Conservation (phyloP, 2,888 invertebrate species). For the Watsonalla cultraria region DNA sequence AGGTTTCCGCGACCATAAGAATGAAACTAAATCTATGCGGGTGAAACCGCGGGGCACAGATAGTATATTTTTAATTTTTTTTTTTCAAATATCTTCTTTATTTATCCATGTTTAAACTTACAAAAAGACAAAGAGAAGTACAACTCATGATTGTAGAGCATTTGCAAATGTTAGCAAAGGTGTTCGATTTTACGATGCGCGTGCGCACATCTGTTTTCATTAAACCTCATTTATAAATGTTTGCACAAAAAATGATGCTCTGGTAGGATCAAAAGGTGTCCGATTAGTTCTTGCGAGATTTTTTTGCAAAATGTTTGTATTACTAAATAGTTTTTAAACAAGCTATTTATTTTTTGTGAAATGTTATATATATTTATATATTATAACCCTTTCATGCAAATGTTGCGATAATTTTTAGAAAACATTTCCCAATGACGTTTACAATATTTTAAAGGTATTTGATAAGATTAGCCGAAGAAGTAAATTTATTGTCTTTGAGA, state of each 20-base stretch:
- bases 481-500: too few species aligned
- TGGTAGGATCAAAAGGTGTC: constrained; percentile 42
- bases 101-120: too few species aligned
- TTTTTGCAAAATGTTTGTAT: constrained; percentile 14
- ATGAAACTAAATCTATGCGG: too few species aligned
- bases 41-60: too few species aligned
- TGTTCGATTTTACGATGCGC: constrained; percentile 44
- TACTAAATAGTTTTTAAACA: background rate
- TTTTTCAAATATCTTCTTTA: too few species aligned
- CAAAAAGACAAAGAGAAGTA: background rate
- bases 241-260: constrained; percentile 40
- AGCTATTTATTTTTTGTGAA: constrained; percentile 2
- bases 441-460: too few species aligned
- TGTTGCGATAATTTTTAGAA: too few species aligned
- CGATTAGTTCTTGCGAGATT: constrained; percentile 21
- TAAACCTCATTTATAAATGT: constrained; percentile 37
- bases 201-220: constrained; percentile 57
- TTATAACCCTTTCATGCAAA: constrained; percentile 4
- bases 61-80: too few species aligned
- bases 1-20: too few species aligned
- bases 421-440: too few species aligned
- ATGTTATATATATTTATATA: too few species aligned
- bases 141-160: constrained; percentile 13
- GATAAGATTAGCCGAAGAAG: too few species aligned
- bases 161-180: constrained; percentile 64